Conservation (phyloP, 1,140 invertebrate genomes). For the Eubasilissa regina region DNA sequence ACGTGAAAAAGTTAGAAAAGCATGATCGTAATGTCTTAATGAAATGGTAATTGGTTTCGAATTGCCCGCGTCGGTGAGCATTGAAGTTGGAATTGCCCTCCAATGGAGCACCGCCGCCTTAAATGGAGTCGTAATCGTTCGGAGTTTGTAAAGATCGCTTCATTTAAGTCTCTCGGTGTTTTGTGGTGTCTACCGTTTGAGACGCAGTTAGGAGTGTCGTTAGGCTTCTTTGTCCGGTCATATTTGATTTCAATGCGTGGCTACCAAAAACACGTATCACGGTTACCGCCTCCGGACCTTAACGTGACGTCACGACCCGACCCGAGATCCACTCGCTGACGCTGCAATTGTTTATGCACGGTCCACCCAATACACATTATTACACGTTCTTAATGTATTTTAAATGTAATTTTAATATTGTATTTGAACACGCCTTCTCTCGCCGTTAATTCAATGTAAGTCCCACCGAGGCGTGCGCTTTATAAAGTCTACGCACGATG, state of each 20-base stretch:
- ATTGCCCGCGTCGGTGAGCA: constrained; percentile 46
- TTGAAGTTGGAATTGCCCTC: constrained; percentile 38
- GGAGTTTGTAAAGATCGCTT: constrained; percentile 42
- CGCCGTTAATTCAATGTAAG: constrained; percentile 39
- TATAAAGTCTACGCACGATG: neutral
- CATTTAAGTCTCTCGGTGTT: constrained; percentile 47
- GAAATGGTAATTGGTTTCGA: constrained; percentile 55
- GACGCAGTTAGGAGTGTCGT: constrained; percentile 43
- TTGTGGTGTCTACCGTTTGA: neutral
- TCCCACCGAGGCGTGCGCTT: constrained; percentile 51
- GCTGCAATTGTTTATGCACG: constrained; percentile 27
- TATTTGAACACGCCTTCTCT: constrained; percentile 56
- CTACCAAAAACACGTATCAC: neutral
- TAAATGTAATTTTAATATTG: constrained; percentile 61
- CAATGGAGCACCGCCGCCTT: constrained; percentile 34
- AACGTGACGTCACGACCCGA: no score
- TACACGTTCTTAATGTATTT: constrained; percentile 58
- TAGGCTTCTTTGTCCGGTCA: constrained; percentile 30
- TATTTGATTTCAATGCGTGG: constrained; percentile 5
- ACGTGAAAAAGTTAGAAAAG: constrained; percentile 15
- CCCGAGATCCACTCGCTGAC: no score
- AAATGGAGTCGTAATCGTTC: constrained; percentile 34
- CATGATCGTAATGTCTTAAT: constrained; percentile 49
- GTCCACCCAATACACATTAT: constrained; percentile 53
- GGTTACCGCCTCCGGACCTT: neutral